These are phyloP conservation scores for Spodoptera exigua DNA, from an alignment of 2,888 invertebrate species.

Conservation along the genomic window DNA sequence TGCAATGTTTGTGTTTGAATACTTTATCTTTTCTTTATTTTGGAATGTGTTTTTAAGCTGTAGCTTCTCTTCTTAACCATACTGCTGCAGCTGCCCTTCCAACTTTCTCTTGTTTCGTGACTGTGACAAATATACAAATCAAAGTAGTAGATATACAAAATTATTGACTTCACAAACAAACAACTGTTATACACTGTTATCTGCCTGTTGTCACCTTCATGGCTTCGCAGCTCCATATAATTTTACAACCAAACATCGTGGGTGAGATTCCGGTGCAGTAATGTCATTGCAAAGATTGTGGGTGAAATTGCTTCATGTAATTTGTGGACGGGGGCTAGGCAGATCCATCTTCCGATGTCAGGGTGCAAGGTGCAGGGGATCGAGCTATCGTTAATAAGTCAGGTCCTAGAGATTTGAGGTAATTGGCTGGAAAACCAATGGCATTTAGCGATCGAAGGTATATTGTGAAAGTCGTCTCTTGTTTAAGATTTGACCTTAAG, in stretches of 20 bases:
- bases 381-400: constrained; percentile 63
- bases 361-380: constrained; percentile 62
- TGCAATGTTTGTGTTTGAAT: constrained; percentile 13
- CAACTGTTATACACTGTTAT: background rate
- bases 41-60: too few species aligned
- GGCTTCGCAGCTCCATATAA: constrained; percentile 61
- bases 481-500: constrained; percentile 9
- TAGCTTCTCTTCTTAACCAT: too few species aligned
- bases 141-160: too few species aligned
- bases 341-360: constrained; percentile 77
- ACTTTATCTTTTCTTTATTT: too few species aligned
- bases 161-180: too few species aligned
- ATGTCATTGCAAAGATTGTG: constrained; percentile 84
- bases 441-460: constrained; percentile 39
- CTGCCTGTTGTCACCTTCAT: background rate
- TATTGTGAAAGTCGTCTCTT: constrained; percentile 41
- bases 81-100: too few species aligned
- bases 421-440: constrained; percentile 62
- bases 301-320: constrained; percentile 85
- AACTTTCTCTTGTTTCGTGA: too few species aligned
- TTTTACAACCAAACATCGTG: constrained; percentile 72
- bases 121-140: too few species aligned
- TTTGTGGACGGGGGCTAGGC: constrained; percentile 74
- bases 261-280: constrained; percentile 80
- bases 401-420: constrained; percentile 57